These are phyloP conservation scores for Cossypha dichroa DNA, from an alignment of 2,797 vertebrate genomes.

Conservation along the genomic window DNA sequence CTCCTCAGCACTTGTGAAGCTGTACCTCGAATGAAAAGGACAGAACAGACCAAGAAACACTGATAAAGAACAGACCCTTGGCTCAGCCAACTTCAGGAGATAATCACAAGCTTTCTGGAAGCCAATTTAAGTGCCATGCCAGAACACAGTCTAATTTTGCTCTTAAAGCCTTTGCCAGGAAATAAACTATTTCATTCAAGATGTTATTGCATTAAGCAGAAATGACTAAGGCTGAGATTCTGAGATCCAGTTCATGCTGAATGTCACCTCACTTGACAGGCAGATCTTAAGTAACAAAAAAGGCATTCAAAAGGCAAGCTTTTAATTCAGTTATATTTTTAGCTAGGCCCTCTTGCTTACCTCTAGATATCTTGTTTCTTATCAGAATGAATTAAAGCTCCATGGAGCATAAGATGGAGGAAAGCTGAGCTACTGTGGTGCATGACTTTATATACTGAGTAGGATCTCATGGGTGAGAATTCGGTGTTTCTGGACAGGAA, in stretches of 20 bases:
- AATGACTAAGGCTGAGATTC: slow-evolving; percentile 38
- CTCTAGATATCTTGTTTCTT: not conserved
- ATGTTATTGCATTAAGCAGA: slow-evolving; percentile 57
- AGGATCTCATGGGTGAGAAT: not conserved
- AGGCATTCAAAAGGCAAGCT: not conserved
- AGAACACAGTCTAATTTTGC: slow-evolving; percentile 49
- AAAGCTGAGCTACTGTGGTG: not conserved
- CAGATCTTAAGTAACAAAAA: slow-evolving; percentile 26
- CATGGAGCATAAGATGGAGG: not conserved
- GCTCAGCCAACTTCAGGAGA: slow-evolving; percentile 3
- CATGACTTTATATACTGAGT: not conserved
- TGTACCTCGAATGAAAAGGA: rapidly evolving
- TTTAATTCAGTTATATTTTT: slow-evolving; percentile 9
- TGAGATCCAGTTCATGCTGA: slow-evolving; percentile 20
- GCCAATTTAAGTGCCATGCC: slow-evolving; percentile 46
- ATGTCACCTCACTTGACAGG: slow-evolving; percentile 33
- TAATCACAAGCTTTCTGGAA: slow-evolving; percentile 59
- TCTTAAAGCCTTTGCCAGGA: slow-evolving; percentile 59
- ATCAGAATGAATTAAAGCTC: slow-evolving; percentile 14
- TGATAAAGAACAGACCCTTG: slow-evolving; percentile 55
- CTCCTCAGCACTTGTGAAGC: not conserved
- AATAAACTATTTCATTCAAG: slow-evolving; percentile 62
- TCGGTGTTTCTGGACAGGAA: not conserved
- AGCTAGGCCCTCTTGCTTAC: not conserved
- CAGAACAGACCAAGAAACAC: slow-evolving; percentile 3